These are phyloP conservation scores for Illadopsis cleaveri DNA, from an alignment of 2,113 vertebrate genomes.

Conservation along the genomic window DNA sequence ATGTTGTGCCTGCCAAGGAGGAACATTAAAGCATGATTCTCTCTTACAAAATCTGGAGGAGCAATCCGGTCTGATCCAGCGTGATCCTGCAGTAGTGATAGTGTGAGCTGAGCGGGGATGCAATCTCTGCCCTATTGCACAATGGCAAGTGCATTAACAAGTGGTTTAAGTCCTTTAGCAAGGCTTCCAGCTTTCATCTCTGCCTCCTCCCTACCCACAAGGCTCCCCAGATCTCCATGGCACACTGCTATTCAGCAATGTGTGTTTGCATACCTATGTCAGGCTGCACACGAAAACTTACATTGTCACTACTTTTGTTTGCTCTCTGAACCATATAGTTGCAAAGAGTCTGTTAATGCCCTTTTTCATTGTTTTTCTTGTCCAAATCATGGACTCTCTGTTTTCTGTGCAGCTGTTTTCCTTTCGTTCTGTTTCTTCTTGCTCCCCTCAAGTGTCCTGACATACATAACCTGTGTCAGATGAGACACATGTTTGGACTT, in stretches of 20 bases:
- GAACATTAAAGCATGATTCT: not conserved
- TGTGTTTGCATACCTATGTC: not conserved
- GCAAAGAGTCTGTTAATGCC: not conserved
- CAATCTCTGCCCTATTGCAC: not conserved
- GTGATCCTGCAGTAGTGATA: not conserved
- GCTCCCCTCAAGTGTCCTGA: not conserved
- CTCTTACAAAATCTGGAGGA: not conserved
- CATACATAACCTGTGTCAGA: not conserved
- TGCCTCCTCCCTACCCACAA: not conserved
- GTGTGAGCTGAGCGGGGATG: fast-evolving
- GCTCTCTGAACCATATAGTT: not conserved
- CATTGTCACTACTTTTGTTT: not conserved
- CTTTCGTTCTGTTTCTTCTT: conserved; percentile 13
- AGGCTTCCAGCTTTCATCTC: not conserved
- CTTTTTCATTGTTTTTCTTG: not conserved
- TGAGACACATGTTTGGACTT: not conserved
- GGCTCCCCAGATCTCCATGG: not conserved
- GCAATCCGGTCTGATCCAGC: not conserved
- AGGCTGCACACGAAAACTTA: not conserved
- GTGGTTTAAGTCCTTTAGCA: not conserved
- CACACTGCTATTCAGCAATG: not conserved
- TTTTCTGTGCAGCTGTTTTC: not conserved
- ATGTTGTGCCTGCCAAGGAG: not conserved
- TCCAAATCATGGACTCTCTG: not conserved
- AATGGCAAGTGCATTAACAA: not conserved